A percentile compares a stretch with the other conserved stretches of the same genome.
phyloP scores from a whole-genome alignment of 2,797 vertebrate species.

The Hippopotamyrus pictus region DNA sequence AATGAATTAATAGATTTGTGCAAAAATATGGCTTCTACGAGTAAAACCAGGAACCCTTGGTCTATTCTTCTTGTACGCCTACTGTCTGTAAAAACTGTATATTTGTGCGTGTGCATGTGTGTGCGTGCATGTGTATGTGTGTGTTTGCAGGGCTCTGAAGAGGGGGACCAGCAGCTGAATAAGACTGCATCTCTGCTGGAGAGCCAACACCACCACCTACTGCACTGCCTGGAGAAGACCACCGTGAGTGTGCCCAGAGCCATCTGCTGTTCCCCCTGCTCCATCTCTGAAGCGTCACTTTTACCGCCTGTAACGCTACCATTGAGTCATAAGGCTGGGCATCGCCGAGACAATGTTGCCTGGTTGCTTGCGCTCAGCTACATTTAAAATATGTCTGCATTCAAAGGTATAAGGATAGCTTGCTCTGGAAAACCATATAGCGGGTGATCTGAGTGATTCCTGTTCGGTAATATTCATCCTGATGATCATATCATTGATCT shows the following conservation, averaged over 20 bases:
- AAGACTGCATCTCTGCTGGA: constrained; percentile 79
- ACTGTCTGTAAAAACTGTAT: neutral
- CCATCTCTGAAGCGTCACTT: neutral
- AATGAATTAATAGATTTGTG: neutral
- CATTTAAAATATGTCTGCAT: neutral
- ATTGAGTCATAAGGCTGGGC: neutral
- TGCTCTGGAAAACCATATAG: neutral
- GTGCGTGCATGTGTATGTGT: neutral
- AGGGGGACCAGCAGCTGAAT: constrained; percentile 71
- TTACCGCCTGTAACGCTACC: neutral
- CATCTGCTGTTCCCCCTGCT: neutral
- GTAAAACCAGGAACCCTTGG: neutral
- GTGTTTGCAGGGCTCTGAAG: constrained; percentile 69
- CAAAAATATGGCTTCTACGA: neutral
- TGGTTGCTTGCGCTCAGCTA: neutral
- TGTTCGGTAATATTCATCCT: neutral
- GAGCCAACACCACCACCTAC: constrained; percentile 96
- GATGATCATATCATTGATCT: neutral
- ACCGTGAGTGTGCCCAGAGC: constrained; percentile 69
- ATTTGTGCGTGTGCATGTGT: neutral
- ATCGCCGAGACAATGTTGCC: neutral
- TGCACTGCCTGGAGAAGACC: constrained; percentile 96
- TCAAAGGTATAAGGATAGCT: neutral
- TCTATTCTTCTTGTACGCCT: neutral
- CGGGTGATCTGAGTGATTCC: neutral